These are phyloP conservation scores for Hydropotes inermis DNA, from an alignment of 2,113 vertebrate genomes.

Conservation along the genomic window DNA sequence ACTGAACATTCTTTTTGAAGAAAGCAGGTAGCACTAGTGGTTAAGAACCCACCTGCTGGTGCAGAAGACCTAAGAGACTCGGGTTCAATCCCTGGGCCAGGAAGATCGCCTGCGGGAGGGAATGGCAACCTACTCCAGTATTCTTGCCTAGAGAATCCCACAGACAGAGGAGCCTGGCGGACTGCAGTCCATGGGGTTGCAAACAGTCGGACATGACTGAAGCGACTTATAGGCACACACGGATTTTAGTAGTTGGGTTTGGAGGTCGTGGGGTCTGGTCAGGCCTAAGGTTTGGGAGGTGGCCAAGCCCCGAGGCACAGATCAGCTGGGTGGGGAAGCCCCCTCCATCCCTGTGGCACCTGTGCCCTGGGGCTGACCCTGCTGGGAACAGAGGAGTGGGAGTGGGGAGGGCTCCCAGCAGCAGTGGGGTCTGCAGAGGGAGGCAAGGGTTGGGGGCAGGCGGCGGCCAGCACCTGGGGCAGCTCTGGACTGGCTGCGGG, in stretches of 20 bases:
- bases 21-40: neutral
- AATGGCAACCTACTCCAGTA: neutral
- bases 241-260: neutral
- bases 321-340: too few species aligned
- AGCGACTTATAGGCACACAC: rapidly evolving
- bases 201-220: neutral
- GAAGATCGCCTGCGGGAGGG: neutral
- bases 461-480: rapidly evolving
- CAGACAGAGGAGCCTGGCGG: neutral
- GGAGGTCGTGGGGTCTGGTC: neutral
- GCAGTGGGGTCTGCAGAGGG: neutral
- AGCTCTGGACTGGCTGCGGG: neutral
- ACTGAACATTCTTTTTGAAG: neutral
- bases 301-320: neutral
- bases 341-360: rapidly evolving
- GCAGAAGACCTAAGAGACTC: neutral
- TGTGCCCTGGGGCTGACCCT: neutral
- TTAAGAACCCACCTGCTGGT: neutral
- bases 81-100: neutral
- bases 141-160: neutral
- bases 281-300: neutral
- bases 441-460: too few species aligned
- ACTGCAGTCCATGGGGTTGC: neutral
- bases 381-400: neutral
- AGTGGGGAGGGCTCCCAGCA: rapidly evolving